phyloP scores from a whole-genome alignment of 2,797 vertebrate species.

The Champsocephalus esox region DNA sequence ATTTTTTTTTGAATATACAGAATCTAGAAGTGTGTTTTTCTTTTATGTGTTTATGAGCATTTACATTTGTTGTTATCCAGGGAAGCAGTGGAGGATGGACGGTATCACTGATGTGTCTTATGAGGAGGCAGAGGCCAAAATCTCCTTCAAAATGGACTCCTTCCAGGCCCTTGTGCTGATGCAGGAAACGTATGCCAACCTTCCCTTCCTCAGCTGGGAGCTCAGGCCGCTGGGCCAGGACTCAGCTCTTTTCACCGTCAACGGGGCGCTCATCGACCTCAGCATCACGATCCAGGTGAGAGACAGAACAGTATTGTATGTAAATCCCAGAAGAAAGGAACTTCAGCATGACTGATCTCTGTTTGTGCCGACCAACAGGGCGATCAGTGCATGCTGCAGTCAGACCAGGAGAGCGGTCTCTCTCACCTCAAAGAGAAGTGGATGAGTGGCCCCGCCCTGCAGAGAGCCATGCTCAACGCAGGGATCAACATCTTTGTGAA shows the following conservation, averaged over 20 bases:
- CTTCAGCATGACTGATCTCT: not conserved
- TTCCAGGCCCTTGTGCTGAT: slow-evolving; percentile 87
- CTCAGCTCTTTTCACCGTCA: slow-evolving; percentile 81
- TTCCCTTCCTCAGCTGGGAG: slow-evolving; percentile 92
- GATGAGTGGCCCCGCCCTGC: slow-evolving; percentile 83
- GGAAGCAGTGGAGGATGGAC: slow-evolving; percentile 87
- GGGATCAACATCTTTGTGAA: slow-evolving; percentile 93
- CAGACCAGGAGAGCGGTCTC: slow-evolving; percentile 60
- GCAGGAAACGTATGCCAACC: slow-evolving; percentile 87
- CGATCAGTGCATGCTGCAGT: slow-evolving; percentile 86
- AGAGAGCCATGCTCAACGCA: slow-evolving; percentile 80
- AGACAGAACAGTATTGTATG: not conserved
- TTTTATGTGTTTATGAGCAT: not conserved
- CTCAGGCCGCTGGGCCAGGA: slow-evolving; percentile 84
- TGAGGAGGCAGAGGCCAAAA: slow-evolving; percentile 54
- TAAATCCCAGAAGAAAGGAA: not conserved
- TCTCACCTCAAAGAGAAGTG: slow-evolving; percentile 84
- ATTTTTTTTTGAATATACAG: too few species aligned
- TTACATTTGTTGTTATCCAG: slow-evolving; percentile 65
- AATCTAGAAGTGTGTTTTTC: too few species aligned
- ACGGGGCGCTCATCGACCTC: slow-evolving; percentile 81
- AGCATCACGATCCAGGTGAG: slow-evolving; percentile 88
- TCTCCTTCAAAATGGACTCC: slow-evolving; percentile 86
- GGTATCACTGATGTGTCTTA: slow-evolving; percentile 79
- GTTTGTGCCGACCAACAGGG: slow-evolving; percentile 74